A percentile compares a stretch with the other conserved stretches of the same genome.
Conservation (phyloP, 2,113 vertebrate species). For the Hippocampus abdominalis region DNA sequence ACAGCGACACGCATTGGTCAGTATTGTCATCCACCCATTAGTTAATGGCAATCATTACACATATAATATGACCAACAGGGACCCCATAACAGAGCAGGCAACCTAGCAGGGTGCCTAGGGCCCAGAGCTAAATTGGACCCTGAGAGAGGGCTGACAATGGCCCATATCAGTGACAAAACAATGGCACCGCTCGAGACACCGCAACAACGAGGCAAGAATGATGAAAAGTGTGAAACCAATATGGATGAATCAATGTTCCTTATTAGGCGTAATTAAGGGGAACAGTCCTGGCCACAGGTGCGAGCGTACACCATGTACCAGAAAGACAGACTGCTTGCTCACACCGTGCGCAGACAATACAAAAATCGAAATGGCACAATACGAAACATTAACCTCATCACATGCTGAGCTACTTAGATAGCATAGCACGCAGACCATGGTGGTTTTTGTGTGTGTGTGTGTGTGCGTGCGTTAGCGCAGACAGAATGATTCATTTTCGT, state of each 20-base stretch:
- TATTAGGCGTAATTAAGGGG: constrained; percentile 61
- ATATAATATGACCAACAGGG: too few relatives aligned
- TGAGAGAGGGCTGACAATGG: too few relatives aligned
- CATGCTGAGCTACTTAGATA: constrained; percentile 45
- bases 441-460: not conserved
- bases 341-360: constrained; percentile 32
- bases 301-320: constrained; percentile 59
- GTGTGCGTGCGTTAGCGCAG: constrained; percentile 46
- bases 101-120: too few relatives aligned
- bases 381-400: constrained; percentile 37
- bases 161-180: too few relatives aligned
- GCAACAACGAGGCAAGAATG: too few relatives aligned
- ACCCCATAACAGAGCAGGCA: too few relatives aligned
- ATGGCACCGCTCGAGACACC: too few relatives aligned
- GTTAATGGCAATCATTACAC: too few relatives aligned
- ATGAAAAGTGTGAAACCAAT: constrained; percentile 58
- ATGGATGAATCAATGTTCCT: constrained; percentile 67
- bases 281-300: constrained; percentile 52
- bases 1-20: too few relatives aligned
- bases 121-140: too few relatives aligned
- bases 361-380: constrained; percentile 47
- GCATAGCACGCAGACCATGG: constrained; percentile 31
- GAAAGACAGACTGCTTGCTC: constrained; percentile 35
- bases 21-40: too few relatives aligned
- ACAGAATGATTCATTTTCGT: constrained; percentile 64